Conservation (phyloP, 2,113 vertebrate species). For the Oenanthe oenanthe region DNA sequence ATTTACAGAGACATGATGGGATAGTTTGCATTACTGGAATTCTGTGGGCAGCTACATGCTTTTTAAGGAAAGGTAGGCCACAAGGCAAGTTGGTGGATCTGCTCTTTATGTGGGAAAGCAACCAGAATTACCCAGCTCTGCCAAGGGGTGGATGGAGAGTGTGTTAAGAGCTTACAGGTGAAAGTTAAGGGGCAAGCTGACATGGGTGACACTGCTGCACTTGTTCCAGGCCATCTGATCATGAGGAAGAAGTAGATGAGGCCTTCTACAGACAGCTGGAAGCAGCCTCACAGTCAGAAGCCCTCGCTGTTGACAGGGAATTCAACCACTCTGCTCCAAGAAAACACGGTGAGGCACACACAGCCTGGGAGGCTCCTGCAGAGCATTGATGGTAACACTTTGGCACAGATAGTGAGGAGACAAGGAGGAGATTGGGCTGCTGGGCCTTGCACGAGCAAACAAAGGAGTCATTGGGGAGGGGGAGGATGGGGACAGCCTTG, state of each 20-base stretch:
- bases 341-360: background rate
- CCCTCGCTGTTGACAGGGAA: accelerated
- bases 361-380: background rate
- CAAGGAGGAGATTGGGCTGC: background rate
- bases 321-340: background rate
- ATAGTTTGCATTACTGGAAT: background rate
- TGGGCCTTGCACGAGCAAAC: background rate
- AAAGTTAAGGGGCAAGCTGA: background rate
- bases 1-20: background rate
- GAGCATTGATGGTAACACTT: background rate
- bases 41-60: background rate
- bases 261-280: background rate
- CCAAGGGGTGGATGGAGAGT: background rate
- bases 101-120: background rate
- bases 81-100: background rate
- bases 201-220: background rate
- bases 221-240: background rate
- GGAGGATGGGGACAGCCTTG: background rate
- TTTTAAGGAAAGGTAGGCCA: background rate
- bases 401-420: background rate
- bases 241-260: background rate
- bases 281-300: background rate
- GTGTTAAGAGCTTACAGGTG: background rate
- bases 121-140: background rate
- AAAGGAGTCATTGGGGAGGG: background rate